Evolutionary conservation across 1,140 invertebrate species (phyloP).

Genomic region (Armadillidium nasatum): DNA sequence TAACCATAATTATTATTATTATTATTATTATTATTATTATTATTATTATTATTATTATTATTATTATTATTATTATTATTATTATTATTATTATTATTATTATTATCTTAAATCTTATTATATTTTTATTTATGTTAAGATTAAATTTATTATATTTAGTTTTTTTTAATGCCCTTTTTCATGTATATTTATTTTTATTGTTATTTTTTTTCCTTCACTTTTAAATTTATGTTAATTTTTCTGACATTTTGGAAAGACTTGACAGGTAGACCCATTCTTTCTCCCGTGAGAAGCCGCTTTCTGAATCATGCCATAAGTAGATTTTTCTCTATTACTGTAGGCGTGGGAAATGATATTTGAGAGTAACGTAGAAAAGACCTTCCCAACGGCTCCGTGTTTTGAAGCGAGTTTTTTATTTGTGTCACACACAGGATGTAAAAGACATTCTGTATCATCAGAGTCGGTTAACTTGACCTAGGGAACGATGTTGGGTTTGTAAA

Average conservation of each 20-base stretch:
- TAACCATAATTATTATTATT: background rate
- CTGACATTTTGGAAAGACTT: too few species aligned
- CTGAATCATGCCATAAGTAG: background rate
- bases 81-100: too few species aligned
- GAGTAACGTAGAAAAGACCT: background rate
- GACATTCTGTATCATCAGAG: background rate
- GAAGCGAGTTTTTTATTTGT: background rate
- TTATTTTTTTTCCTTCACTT: too few species aligned
- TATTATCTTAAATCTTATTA: too few species aligned
- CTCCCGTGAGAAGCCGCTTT: background rate
- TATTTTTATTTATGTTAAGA: too few species aligned
- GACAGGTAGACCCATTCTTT: background rate
- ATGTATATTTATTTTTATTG: too few species aligned
- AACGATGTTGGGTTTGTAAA: background rate
- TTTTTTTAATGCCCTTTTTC: too few species aligned
- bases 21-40: background rate
- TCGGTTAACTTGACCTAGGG: background rate
- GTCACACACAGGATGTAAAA: background rate
- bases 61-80: too few species aligned
- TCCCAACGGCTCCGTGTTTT: background rate
- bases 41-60: too few species aligned
- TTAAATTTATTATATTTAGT: too few species aligned
- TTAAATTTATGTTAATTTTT: too few species aligned
- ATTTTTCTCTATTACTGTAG: background rate
- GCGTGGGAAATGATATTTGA: background rate